Percentiles rank a stretch among this genome's conserved stretches.
These are phyloP conservation scores for Verasper variegatus DNA, from an alignment of 2,113 vertebrate genomes.

Conservation along the genomic window DNA sequence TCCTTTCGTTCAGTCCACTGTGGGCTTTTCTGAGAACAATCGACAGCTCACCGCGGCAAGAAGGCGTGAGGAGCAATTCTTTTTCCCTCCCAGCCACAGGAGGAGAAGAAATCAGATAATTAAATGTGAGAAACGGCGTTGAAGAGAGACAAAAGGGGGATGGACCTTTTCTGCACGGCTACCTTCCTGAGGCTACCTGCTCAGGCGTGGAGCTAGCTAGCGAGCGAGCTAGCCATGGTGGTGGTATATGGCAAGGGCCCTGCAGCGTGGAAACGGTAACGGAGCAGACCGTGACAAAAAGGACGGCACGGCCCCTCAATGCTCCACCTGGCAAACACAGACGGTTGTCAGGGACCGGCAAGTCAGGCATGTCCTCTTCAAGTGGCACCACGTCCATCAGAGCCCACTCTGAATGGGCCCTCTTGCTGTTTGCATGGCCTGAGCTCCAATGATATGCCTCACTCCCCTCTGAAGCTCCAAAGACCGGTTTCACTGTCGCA, in stretches of 20 bases:
- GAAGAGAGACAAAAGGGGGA: slow-evolving; percentile 80
- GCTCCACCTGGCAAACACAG: slow-evolving; percentile 88
- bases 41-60: slow-evolving; percentile 84
- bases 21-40: slow-evolving; percentile 88
- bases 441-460: slow-evolving; percentile 87
- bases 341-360: slow-evolving; percentile 90
- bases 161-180: slow-evolving; percentile 88
- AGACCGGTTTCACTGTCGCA: slow-evolving; percentile 81
- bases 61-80: slow-evolving; percentile 85
- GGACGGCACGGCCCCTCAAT: slow-evolving; percentile 83
- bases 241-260: slow-evolving; percentile 74
- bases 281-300: slow-evolving; percentile 80
- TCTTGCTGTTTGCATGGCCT: slow-evolving; percentile 82
- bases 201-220: slow-evolving; percentile 80
- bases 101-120: slow-evolving; percentile 92
- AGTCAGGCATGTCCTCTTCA: slow-evolving; percentile 93
- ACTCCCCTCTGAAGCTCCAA: slow-evolving; percentile 80
- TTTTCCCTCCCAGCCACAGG: slow-evolving; percentile 87
- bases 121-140: slow-evolving; percentile 91
- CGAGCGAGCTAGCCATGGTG: slow-evolving; percentile 67
- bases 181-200: slow-evolving; percentile 87
- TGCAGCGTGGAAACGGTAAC: slow-evolving; percentile 76
- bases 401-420: slow-evolving; percentile 83
- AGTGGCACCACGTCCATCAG: slow-evolving; percentile 87
- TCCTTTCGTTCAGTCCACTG: slow-evolving; percentile 83